Evolutionary conservation across 2,888 invertebrate genomes (phyloP).

Genomic region (Oxystoma pomonae): DNA sequence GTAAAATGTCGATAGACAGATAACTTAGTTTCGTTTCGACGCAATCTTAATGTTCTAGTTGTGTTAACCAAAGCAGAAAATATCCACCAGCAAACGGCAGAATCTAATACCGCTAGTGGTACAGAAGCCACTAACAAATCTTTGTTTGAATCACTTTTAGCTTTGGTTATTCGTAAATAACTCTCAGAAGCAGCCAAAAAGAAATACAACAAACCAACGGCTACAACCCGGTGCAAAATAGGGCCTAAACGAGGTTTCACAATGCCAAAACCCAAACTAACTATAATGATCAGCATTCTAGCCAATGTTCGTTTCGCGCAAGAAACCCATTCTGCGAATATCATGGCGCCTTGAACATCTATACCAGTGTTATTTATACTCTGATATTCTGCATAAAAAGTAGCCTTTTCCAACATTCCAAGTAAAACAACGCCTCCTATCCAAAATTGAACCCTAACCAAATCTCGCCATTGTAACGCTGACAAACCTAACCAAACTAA

Average conservation of each 20-base stretch:
- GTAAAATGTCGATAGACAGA: conserved; percentile 90
- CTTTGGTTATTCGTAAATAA: conserved; percentile 68
- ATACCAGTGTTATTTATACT: conserved; percentile 66
- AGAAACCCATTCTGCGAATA: conserved; percentile 87
- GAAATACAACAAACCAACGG: conserved; percentile 80
- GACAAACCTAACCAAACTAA: conserved; percentile 79
- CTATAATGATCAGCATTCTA: conserved; percentile 90
- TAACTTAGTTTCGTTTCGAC: conserved; percentile 87
- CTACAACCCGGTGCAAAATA: conserved; percentile 82
- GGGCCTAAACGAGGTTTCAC: conserved; percentile 90
- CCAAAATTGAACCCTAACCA: conserved; percentile 93
- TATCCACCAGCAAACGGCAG: conserved; percentile 93
- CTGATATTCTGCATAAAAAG: conserved; percentile 86
- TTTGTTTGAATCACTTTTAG: conserved; percentile 56
- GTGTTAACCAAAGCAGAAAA: conserved; percentile 85
- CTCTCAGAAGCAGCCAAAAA: conserved; percentile 82
- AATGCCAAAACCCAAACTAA: conserved; percentile 92
- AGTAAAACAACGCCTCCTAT: conserved; percentile 87
- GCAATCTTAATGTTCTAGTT: conserved; percentile 78
- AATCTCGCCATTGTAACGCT: conserved; percentile 84
- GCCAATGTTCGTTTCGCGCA: conserved; percentile 88
- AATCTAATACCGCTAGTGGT: conserved; percentile 81
- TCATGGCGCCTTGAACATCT: conserved; percentile 65
- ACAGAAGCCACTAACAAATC: conserved; percentile 74
- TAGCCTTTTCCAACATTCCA: conserved; percentile 83